Percentiles rank a stretch among this genome's conserved stretches.
Evolutionary conservation across 2,797 vertebrate species (phyloP).

Genomic region (Schizopygopsis malacanthus): DNA sequence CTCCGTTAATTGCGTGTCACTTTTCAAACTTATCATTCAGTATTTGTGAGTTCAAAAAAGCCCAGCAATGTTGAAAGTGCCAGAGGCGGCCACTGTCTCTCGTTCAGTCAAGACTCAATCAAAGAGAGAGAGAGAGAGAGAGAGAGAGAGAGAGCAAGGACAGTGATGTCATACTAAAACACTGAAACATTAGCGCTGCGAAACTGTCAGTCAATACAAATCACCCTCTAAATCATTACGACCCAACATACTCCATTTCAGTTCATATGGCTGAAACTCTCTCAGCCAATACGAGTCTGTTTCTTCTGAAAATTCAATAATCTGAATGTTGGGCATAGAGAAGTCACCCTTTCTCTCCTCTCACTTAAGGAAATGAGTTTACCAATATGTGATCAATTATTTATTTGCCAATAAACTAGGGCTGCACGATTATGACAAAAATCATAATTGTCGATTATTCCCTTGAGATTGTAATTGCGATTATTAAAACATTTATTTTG

Average conservation of each 20-base stretch:
- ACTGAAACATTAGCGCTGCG: slow-evolving; percentile 27
- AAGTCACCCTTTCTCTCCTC: slow-evolving; percentile 58
- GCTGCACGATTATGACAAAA: too few species aligned
- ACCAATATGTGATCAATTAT: slow-evolving; percentile 89
- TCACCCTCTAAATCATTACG: slow-evolving; percentile 37
- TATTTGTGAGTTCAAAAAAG: slow-evolving; percentile 20
- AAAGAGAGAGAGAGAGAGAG: slow-evolving; percentile 12
- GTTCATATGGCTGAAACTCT: slow-evolving; percentile 20
- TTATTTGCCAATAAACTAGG: slow-evolving; percentile 80
- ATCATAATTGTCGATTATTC: too few species aligned
- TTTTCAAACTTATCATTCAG: slow-evolving; percentile 34
- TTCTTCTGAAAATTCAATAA: slow-evolving; percentile 26
- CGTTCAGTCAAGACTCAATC: slow-evolving; percentile 36
- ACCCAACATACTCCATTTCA: slow-evolving; percentile 35
- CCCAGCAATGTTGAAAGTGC: slow-evolving; percentile 28
- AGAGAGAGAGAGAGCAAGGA: slow-evolving; percentile 18
- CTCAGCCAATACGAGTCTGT: neutral
- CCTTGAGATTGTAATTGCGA: too few species aligned
- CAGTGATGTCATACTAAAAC: slow-evolving; percentile 49
- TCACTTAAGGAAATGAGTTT: slow-evolving; percentile 74
- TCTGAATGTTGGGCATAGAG: slow-evolving; percentile 22
- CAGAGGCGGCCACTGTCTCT: neutral
- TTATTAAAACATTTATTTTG: too few species aligned
- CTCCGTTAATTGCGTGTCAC: slow-evolving; percentile 24
- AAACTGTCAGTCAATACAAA: slow-evolving; percentile 50